Evolutionary conservation across 2,113 vertebrate species (phyloP), one percentile per base, ranked within the genome.

Genomic region (Canis aureus): DNA sequence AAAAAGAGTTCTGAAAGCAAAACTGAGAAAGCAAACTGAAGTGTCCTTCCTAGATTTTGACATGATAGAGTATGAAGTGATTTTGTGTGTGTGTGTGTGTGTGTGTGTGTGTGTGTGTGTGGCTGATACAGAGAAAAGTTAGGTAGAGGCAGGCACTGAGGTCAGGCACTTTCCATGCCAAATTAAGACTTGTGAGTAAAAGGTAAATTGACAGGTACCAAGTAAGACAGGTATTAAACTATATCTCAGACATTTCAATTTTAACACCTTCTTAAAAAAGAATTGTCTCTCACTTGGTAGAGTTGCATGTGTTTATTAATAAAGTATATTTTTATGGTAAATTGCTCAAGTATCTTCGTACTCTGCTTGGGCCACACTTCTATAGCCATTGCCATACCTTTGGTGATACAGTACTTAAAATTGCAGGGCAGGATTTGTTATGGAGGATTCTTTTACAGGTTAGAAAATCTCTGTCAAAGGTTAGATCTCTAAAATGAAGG

Each of bases 1-100:
- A 29, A 29, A 87, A 89, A 79, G 22, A 87, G 53, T 88, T 84
- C 23, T 74, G 43, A 89, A 89, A 85, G n/a, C 51, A 89, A 97
- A 13, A 29, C 6, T 76, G 51, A 85, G 66, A 80, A 84, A 81
- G 29, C 51, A 76, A 94, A 81, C 84, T 29, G 25, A 66, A 74
- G 11, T 51, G 3, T 94, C 69, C 80, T 73, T 8, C 5, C n/a
- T 95, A 15, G 38, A 80, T 38, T 85, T 74, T 91, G 76, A 80
- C 4, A 1, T 67, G 66, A 62, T 67, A 84, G 69, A 25, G 29
- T 3, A 29, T 43, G 23, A 59, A 73, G 19, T 69, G 22, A 38
- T 43, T 43, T 5, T 43, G 43, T 43, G 43, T 43, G 43, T 43
- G 43, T 43, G 43, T 43, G 43, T 43, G 43, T 43, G 43, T 43